Evolutionary conservation across 2,888 invertebrate species (phyloP).

Genomic region (Hyalella azteca): DNA sequence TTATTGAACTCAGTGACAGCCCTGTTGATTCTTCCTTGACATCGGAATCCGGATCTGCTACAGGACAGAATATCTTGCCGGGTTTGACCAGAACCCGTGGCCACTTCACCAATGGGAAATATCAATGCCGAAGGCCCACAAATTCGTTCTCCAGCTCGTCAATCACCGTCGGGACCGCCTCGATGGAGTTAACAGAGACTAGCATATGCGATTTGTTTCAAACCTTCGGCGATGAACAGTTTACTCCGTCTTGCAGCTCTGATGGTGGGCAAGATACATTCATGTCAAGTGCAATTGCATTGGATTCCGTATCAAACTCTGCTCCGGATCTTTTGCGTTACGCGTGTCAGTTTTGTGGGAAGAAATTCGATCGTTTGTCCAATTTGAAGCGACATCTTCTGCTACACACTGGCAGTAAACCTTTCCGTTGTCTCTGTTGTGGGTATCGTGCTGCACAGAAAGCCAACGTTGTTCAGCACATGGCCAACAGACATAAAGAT

Average conservation of each 20-base stretch:
- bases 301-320: too few relatives aligned
- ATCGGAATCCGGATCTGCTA: neutral
- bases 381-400: slow-evolving; percentile 53
- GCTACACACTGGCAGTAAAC: slow-evolving; percentile 53
- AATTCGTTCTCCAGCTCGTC: too few relatives aligned
- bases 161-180: too few relatives aligned
- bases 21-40: neutral
- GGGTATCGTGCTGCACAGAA: slow-evolving; percentile 52
- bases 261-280: too few relatives aligned
- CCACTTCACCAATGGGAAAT: too few relatives aligned
- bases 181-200: neutral
- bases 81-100: too few relatives aligned
- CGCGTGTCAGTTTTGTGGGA: slow-evolving; percentile 49
- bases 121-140: too few relatives aligned
- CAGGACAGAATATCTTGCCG: too few relatives aligned
- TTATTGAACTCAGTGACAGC: neutral
- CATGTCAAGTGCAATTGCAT: too few relatives aligned
- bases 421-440: slow-evolving; percentile 53
- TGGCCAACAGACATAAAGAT: slow-evolving; percentile 48
- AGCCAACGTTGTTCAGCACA: slow-evolving; percentile 55
- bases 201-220: slow-evolving; percentile 1
- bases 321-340: slow-evolving; percentile 38
- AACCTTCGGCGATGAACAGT: neutral
- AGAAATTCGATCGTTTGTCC: slow-evolving; percentile 49
- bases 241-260: neutral